These are phyloP conservation scores for Plagodis dolabraria DNA, from an alignment of 2,888 invertebrate genomes.

Conservation along the genomic window DNA sequence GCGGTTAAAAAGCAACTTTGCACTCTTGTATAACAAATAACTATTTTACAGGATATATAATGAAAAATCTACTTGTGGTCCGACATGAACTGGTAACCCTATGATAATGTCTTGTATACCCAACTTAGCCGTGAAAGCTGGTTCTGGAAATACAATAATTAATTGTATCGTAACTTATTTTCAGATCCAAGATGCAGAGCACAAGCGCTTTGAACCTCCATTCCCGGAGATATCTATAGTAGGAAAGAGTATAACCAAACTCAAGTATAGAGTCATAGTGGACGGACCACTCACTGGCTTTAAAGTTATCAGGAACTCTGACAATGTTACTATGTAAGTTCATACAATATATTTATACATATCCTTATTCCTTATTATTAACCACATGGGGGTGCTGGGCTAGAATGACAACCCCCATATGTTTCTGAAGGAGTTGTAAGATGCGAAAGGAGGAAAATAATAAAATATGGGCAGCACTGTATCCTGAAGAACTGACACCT, in stretches of 20 bases:
- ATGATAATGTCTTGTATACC: neutral
- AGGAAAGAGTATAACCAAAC: conserved; percentile 72
- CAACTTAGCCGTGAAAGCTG: neutral
- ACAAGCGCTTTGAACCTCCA: conserved; percentile 87
- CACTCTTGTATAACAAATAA: too few species aligned
- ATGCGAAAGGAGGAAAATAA: too few species aligned
- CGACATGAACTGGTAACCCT: too few species aligned
- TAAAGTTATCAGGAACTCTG: conserved; percentile 82
- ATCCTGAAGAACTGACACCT: too few species aligned
- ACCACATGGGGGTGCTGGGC: too few species aligned
- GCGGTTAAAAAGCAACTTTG: too few species aligned
- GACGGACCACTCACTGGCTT: conserved; percentile 86
- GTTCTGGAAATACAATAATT: neutral
- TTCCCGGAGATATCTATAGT: conserved; percentile 86
- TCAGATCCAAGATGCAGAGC: conserved; percentile 71
- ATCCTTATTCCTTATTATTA: too few species aligned
- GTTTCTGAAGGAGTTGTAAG: too few species aligned
- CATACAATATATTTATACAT: neutral
- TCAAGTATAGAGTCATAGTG: conserved; percentile 83
- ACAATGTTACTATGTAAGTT: conserved; percentile 84
- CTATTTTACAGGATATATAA: too few species aligned
- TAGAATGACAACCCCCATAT: too few species aligned
- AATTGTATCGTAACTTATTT: neutral
- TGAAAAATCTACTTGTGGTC: too few species aligned
- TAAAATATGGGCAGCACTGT: too few species aligned